Percentiles rank a stretch among this genome's conserved stretches.
Evolutionary conservation across 1,140 invertebrate genomes (phyloP).

Genomic region (Leptinotarsa undecemlineata): DNA sequence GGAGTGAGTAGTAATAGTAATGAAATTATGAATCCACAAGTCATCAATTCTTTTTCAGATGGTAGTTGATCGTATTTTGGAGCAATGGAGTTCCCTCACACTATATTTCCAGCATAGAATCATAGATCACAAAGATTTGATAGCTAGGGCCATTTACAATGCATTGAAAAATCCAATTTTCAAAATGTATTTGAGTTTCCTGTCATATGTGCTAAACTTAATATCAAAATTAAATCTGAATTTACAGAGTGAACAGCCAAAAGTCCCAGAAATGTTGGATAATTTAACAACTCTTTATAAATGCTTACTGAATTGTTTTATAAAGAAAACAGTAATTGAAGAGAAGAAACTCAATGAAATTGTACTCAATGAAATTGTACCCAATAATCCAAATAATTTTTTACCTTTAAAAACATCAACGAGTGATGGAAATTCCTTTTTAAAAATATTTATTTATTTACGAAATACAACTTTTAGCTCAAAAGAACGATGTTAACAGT

Average conservation of each 20-base stretch:
- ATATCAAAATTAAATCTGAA: neutral
- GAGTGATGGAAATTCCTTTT: too few relatives aligned
- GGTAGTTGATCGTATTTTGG: neutral
- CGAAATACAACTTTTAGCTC: too few relatives aligned
- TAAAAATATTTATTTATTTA: too few relatives aligned
- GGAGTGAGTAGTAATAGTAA: too few relatives aligned
- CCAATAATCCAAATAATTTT: neutral
- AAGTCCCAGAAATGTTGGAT: neutral
- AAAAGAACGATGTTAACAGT: too few relatives aligned
- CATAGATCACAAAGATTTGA: neutral
- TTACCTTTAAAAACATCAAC: neutral
- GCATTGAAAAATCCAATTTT: slow-evolving; percentile 7
- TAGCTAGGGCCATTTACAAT: neutral
- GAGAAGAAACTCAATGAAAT: too few relatives aligned
- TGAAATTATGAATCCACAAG: neutral
- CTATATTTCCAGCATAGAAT: neutral
- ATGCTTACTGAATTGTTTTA: neutral
- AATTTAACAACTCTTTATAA: slow-evolving; percentile 4
- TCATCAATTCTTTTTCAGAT: neutral
- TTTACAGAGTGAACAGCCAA: neutral
- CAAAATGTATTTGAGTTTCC: neutral
- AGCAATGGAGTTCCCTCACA: neutral
- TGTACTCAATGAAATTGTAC: neutral
- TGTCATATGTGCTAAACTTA: neutral
- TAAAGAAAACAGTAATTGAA: neutral